Conservation (phyloP, 2,888 invertebrate species). For the Melanargia galathea region DNA sequence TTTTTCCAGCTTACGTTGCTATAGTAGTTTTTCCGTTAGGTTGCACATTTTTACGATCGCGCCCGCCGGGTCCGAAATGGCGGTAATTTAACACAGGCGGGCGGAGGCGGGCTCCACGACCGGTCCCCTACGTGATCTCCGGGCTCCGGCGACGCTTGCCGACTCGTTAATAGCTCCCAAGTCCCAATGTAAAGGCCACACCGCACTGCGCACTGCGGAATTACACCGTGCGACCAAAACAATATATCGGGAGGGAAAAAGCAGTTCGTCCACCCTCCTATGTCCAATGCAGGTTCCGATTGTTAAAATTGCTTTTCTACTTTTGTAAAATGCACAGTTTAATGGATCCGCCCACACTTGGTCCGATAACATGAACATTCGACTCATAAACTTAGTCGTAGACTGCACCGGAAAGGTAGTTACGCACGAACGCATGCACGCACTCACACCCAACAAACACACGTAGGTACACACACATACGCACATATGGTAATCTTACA, state of each 20-base stretch:
- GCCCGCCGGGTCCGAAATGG: slow-evolving; percentile 38
- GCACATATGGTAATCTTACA: too few relatives aligned
- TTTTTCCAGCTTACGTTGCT: slow-evolving; percentile 34
- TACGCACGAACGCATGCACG: too few relatives aligned
- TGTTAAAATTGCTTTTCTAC: too few relatives aligned
- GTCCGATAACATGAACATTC: too few relatives aligned
- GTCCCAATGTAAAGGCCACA: slow-evolving; percentile 35
- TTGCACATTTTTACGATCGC: slow-evolving; percentile 70
- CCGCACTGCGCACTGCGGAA: slow-evolving; percentile 11
- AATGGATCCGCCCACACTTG: too few relatives aligned
- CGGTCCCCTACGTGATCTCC: slow-evolving; percentile 74
- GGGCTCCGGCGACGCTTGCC: slow-evolving; percentile 64
- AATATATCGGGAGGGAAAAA: neutral
- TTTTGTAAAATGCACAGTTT: too few relatives aligned
- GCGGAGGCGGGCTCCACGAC: slow-evolving; percentile 51
- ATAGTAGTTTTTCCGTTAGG: slow-evolving; percentile 64
- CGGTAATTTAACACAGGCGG: slow-evolving; percentile 53
- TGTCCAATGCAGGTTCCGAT: too few relatives aligned
- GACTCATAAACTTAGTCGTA: too few relatives aligned
- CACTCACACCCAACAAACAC: too few relatives aligned
- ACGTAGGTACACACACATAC: too few relatives aligned
- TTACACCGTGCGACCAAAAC: slow-evolving; percentile 18
- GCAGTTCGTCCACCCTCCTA: too few relatives aligned
- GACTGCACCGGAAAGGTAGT: too few relatives aligned
- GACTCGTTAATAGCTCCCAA: slow-evolving; percentile 59